phyloP scores from a whole-genome alignment of 2,888 invertebrate species.

The Azorinus chamasolen region DNA sequence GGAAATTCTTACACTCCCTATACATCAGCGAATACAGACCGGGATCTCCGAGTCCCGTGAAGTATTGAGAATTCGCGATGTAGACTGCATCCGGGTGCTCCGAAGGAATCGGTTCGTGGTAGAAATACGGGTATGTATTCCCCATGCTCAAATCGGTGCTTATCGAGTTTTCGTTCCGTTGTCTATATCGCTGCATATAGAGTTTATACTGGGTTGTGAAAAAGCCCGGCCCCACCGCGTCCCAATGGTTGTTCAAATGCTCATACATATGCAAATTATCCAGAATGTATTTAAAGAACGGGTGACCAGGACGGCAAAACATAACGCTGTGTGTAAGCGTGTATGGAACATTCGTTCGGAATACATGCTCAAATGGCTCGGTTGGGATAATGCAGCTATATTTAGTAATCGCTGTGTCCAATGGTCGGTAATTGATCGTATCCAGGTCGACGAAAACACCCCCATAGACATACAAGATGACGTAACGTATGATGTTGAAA shows the following conservation, averaged over 20 bases:
- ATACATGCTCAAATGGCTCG: constrained; percentile 15
- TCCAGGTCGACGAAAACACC: constrained; percentile 13
- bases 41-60: constrained; percentile 12
- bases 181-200: constrained; percentile 12
- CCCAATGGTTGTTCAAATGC: constrained; percentile 8
- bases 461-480: constrained; percentile 17
- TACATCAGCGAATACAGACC: background rate
- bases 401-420: constrained; percentile 11
- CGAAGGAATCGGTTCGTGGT: constrained; percentile 1
- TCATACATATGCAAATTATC: constrained; percentile 15
- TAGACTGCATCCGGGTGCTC: constrained; percentile 14
- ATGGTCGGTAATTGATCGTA: constrained; percentile 6
- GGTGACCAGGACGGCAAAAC: constrained; percentile 16
- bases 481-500: constrained; percentile 9
- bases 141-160: constrained; percentile 2
- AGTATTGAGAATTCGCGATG: constrained; percentile 27
- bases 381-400: constrained; percentile 21
- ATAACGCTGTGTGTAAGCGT: constrained; percentile 16
- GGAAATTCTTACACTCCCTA: constrained; percentile 4
- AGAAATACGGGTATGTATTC: constrained; percentile 17
- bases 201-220: constrained; percentile 23
- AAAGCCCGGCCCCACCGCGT: constrained; percentile 21
- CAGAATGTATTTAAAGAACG: constrained; percentile 17
- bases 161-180: constrained; percentile 19
- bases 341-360: constrained; percentile 8